Evolutionary conservation across 2,797 vertebrate genomes (phyloP).

Genomic region (Fundulus diaphanus): DNA sequence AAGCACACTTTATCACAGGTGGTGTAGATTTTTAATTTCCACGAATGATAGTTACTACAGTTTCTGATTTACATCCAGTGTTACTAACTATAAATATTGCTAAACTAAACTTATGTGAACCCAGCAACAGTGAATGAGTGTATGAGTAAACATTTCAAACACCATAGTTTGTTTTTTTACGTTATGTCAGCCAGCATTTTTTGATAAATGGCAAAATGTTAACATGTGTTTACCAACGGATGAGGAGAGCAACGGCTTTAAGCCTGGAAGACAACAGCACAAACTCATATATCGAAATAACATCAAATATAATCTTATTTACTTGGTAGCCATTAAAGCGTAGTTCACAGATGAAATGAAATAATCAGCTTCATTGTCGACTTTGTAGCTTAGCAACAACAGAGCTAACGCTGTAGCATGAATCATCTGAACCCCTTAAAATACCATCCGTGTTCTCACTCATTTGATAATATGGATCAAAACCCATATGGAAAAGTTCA

Average conservation of each 20-base stretch:
- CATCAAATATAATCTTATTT: not conserved
- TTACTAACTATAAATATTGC: not conserved
- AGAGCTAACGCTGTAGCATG: not conserved
- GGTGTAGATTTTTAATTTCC: not conserved
- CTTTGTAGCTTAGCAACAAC: not conserved
- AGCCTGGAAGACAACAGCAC: constrained; percentile 10
- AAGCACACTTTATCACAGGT: too few species aligned
- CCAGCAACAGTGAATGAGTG: not conserved
- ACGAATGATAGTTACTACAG: not conserved
- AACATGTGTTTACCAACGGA: not conserved
- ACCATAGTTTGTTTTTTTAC: not conserved
- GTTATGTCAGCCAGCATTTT: not conserved
- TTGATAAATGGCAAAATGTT: not conserved
- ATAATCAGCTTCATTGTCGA: not conserved
- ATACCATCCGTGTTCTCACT: not conserved
- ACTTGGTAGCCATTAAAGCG: not conserved
- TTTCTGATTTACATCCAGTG: not conserved
- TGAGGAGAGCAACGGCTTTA: not conserved
- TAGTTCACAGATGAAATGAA: not conserved
- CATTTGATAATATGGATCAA: not conserved
- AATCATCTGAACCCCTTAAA: not conserved
- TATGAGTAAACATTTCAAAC: not conserved
- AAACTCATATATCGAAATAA: not conserved
- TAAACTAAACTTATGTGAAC: not conserved
- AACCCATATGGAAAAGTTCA: not conserved